Evolutionary conservation across 2,888 invertebrate genomes (phyloP), one percentile per base, ranked within the genome.

Genomic region (Lasiommata megera): DNA sequence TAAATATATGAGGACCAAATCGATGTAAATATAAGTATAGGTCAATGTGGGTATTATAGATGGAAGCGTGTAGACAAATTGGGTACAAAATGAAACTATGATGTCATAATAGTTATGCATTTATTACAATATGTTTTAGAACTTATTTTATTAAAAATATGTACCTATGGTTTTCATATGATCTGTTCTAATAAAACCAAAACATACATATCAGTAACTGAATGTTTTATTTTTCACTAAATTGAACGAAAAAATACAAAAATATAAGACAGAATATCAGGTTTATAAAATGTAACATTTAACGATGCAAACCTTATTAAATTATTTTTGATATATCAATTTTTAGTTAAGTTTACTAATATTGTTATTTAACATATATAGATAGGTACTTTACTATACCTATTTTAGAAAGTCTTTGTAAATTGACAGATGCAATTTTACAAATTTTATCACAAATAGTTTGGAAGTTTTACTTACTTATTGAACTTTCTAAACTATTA

Each of bases 21-120:
- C 64, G 40, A 40, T 87, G 87, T 88, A 86, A 71, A 86, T 86
- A 86, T 76, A 80, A 81, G 69, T 59, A 36, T 76, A 62, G 52
- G 51, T 50, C 52, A 56, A 44, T 41, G 58, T 47, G 23, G 31
- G 31, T 40, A 23, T 44, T 60, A 8, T 43, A 47, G 36, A 52
- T 11, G 46, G 23, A 12, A 12, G 46, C 17, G 43, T 43, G 50
- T 58, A 58, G 31, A 36, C 40, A 43, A 34, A 67, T 61, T 66
- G 65, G 68, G 66, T 71, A 68, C 62, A 68, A 67, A 62, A 63
- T 62, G 31, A 68, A 69, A 64, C 53, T 60, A 66, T 70, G 68
- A 70, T 66, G 70, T 71, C 65, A 69, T 72, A 72, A 70, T 78
- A 73, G 73, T 68, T 72, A 69, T 78, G 81, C 80, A 84, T 85